Base-by-base conservation (phyloP, 2,797 vertebrate genomes). In the Oryzias sinensis region DNA sequence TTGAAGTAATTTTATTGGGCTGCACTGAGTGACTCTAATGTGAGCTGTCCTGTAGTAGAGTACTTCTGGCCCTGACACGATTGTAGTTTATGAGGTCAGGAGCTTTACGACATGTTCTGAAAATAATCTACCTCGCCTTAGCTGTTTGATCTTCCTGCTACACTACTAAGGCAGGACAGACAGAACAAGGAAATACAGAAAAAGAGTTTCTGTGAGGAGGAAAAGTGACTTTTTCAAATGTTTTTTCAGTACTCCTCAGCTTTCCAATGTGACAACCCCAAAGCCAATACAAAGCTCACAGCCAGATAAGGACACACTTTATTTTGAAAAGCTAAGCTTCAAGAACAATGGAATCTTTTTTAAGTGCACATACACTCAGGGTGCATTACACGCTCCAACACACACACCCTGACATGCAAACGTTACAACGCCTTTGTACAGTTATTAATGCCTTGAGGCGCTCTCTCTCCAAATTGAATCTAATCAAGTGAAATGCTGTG, bases 401-500 rank as follows among this genome's bases (percentile, higher is more conserved):
- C 61, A 53, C 61, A 50, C 66, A 54, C 42, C 33, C 65, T 43
- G 59, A 74, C 69, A 63, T 56, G 61, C 76, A 57, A 67, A 74
- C 78, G 68, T 71, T 73, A 59, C 75, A 64, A 55, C 33, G 65
- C 59, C 74, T 81, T 74, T 76, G 69, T 83, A 68, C 63, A 77
- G 76, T 83, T 86, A 85, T 87, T 88, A 85, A 82, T 82, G 79
- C 83, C 87, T 68, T 18, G 59, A 55, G 29, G 84, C 85, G 72
- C 76, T 53, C 61, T 70, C 33, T 9, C 77, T 72, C 70, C 70
- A 86, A 88, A 84, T 88, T 84, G 83, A 89, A 86, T 86, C 79
- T 87, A 88, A 90, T 90, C 85, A 89, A 86, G 82, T 76, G 87
- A 88, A 87, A 88, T 85, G 78, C 68, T 86, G 83, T 44, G 74